Conservation (phyloP, 2,888 invertebrate genomes). For the Cryptosula pallasiana region DNA sequence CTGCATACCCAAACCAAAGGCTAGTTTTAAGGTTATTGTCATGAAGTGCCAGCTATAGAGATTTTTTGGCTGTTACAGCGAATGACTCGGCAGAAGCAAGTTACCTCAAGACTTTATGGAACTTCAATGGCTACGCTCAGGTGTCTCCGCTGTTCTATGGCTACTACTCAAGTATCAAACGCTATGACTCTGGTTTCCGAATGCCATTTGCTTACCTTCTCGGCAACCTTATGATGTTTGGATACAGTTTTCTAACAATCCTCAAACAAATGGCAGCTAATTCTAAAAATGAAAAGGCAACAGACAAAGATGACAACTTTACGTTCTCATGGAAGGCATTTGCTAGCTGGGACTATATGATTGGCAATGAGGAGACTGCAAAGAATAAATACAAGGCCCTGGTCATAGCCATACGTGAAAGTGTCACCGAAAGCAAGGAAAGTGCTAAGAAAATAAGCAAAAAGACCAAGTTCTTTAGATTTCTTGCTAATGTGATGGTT, state of each 20-base stretch:
- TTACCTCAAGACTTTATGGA: conserved; percentile 88
- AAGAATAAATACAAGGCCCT: conserved; percentile 62
- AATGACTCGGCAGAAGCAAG: conserved; percentile 62
- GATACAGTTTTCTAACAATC: conserved; percentile 91
- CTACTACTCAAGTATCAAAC: conserved; percentile 71
- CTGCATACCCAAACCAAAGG: no score
- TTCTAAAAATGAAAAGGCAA: conserved; percentile 85
- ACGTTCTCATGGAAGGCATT: conserved; percentile 95
- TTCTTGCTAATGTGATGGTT: conserved; percentile 77
- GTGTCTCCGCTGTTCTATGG: conserved; percentile 95
- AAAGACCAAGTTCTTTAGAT: conserved; percentile 73
- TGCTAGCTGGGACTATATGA: conserved; percentile 98
- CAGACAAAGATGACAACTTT: conserved; percentile 85
- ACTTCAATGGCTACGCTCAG: conserved; percentile 73
- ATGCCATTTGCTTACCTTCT: conserved; percentile 90
- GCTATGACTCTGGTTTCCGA: conserved; percentile 63
- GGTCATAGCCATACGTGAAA: conserved; percentile 11
- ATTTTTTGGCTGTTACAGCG: background rate
- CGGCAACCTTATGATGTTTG: conserved; percentile 80
- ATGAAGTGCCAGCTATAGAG: no score
- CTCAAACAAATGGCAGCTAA: conserved; percentile 92
- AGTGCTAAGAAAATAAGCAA: conserved; percentile 62
- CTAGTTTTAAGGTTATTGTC: no score
- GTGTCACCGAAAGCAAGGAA: conserved; percentile 35
- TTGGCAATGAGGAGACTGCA: conserved; percentile 91